Evolutionary conservation across 2,113 vertebrate genomes (phyloP).

Genomic region (Chrysemys picta): DNA sequence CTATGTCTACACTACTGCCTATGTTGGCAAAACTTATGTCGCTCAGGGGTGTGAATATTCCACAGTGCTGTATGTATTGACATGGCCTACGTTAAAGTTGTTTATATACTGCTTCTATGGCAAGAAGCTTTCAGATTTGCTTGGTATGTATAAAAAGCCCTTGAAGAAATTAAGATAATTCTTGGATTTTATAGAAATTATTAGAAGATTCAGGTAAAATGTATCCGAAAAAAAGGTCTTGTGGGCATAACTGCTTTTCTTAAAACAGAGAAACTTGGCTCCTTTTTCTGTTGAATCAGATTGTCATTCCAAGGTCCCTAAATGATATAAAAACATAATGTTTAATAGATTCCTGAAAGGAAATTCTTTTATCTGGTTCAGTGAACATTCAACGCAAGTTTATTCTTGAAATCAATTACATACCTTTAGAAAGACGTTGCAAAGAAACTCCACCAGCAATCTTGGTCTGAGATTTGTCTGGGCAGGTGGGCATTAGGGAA

Average conservation of each 20-base stretch:
- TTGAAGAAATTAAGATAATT: constrained; percentile 3
- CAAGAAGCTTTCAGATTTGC: background rate
- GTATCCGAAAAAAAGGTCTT: background rate
- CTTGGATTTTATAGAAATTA: background rate
- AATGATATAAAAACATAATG: constrained; percentile 61
- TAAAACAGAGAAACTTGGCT: background rate
- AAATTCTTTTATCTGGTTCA: constrained; percentile 61
- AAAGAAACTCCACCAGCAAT: background rate
- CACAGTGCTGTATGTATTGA: no score
- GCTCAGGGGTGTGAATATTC: no score
- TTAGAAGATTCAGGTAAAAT: background rate
- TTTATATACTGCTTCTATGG: background rate
- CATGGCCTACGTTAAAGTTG: background rate
- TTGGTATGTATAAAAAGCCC: background rate
- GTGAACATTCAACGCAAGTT: constrained; percentile 62
- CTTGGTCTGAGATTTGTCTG: constrained; percentile 38
- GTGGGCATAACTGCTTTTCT: background rate
- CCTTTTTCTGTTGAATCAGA: constrained; percentile 48
- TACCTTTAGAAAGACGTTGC: constrained; percentile 51
- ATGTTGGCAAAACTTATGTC: no score
- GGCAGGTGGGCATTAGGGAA: constrained; percentile 47
- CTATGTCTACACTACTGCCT: background rate
- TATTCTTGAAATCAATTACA: constrained; percentile 60
- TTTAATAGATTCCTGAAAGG: no score
- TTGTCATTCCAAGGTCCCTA: constrained; percentile 59